Percentiles rank a stretch among this genome's conserved stretches.
phyloP scores from a whole-genome alignment of 2,888 invertebrate genomes.

The Hipparchia sbordonii region DNA sequence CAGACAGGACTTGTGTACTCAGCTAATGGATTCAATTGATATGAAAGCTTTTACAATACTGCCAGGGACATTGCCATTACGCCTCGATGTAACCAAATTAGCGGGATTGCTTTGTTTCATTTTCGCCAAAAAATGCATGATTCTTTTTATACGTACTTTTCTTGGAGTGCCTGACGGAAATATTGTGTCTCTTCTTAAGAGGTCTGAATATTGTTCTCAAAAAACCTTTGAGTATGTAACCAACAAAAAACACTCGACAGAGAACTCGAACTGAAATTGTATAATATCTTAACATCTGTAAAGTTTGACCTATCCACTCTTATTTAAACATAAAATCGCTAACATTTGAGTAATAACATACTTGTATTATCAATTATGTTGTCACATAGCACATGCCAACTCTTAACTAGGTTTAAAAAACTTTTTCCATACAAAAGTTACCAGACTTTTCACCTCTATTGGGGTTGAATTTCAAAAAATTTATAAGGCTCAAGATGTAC shows the following conservation, averaged over 20 bases:
- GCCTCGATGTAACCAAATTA: constrained; percentile 66
- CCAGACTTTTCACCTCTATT: too few relatives aligned
- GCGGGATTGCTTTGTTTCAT: constrained; percentile 43
- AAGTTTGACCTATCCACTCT: too few relatives aligned
- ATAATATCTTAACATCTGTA: too few relatives aligned
- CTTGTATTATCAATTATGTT: too few relatives aligned
- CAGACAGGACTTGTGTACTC: constrained; percentile 78
- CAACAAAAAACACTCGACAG: background rate
- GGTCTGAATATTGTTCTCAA: background rate
- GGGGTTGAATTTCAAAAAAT: too few relatives aligned
- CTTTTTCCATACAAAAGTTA: background rate
- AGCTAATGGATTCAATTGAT: constrained; percentile 83
- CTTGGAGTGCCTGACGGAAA: background rate
- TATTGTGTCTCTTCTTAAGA: background rate
- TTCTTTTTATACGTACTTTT: background rate
- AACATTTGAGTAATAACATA: too few relatives aligned
- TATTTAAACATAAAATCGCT: too few relatives aligned
- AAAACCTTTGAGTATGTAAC: background rate
- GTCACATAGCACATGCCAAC: too few relatives aligned
- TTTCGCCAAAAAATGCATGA: background rate
- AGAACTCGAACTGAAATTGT: background rate
- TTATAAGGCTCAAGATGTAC: too few relatives aligned
- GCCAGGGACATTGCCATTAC: constrained; percentile 64
- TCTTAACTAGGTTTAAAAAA: too few relatives aligned
- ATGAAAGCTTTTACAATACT: constrained; percentile 82